These are phyloP conservation scores for Bembecia ichneumoniformis DNA, from an alignment of 2,888 invertebrate species.

Conservation along the genomic window DNA sequence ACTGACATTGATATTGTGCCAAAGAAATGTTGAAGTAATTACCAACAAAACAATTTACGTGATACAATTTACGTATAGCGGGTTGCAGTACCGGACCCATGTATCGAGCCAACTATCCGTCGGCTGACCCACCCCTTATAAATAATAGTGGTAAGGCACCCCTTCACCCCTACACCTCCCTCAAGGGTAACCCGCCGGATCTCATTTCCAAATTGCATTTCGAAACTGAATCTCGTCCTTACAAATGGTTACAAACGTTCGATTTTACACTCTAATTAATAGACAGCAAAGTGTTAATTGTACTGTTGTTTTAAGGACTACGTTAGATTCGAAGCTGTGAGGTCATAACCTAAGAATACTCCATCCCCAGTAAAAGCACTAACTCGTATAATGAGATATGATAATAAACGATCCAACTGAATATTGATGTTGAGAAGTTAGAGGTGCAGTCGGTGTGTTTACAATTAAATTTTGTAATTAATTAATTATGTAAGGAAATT, in stretches of 20 bases:
- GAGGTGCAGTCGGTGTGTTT: constrained; percentile 59
- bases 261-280: constrained; percentile 24
- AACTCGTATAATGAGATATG: constrained; percentile 73
- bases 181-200: constrained; percentile 62
- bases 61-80: constrained; percentile 41
- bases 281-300: constrained; percentile 21
- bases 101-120: constrained; percentile 45
- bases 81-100: constrained; percentile 35
- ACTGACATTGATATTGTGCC: no score
- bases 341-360: constrained; percentile 64
- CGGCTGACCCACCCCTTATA: constrained; percentile 69
- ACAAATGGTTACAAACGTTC: constrained; percentile 25
- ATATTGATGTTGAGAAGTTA: constrained; percentile 68
- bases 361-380: constrained; percentile 52
- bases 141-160: constrained; percentile 68
- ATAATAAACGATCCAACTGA: constrained; percentile 69
- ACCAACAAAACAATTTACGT: constrained; percentile 48
- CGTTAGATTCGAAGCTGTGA: constrained; percentile 45
- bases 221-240: constrained; percentile 66
- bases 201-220: constrained; percentile 72
- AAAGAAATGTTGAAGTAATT: neutral
- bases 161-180: constrained; percentile 33
- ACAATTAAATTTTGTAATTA: constrained; percentile 31
- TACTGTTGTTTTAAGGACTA: constrained; percentile 24
- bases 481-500: constrained; percentile 2